Conservation (phyloP, 2,113 vertebrate species). For the Donacobius atricapilla region DNA sequence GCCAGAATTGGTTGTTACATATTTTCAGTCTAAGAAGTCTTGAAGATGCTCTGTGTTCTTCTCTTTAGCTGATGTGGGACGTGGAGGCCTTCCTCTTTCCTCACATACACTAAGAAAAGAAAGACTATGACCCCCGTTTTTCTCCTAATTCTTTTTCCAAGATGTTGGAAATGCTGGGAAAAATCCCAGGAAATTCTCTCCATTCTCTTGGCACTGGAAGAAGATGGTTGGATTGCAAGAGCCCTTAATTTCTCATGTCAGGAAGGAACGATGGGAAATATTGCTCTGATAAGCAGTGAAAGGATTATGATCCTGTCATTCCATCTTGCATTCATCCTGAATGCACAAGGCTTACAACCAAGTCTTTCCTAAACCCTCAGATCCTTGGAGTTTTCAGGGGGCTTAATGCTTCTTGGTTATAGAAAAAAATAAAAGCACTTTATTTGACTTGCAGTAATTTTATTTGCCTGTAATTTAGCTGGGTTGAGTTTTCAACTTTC, state of each 20-base stretch:
- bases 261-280: not conserved
- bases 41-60: not conserved
- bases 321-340: not conserved
- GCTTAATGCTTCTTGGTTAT: not conserved
- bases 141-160: not conserved
- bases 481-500: not conserved
- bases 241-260: not conserved
- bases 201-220: not conserved
- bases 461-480: not conserved
- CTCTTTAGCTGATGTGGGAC: not conserved
- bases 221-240: not conserved
- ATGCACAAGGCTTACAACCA: not conserved
- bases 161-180: not conserved
- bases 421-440: not conserved
- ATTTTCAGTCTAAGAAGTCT: not conserved
- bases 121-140: not conserved
- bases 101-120: not conserved
- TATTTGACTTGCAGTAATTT: not conserved
- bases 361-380: not conserved
- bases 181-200: not conserved
- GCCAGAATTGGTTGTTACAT: not conserved
- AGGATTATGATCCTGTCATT: not conserved
- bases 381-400: not conserved
- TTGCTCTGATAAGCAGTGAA: not conserved
- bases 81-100: not conserved